These are phyloP conservation scores for Crotalus helleri DNA, from an alignment of 2,113 vertebrate species.

Conservation along the genomic window DNA sequence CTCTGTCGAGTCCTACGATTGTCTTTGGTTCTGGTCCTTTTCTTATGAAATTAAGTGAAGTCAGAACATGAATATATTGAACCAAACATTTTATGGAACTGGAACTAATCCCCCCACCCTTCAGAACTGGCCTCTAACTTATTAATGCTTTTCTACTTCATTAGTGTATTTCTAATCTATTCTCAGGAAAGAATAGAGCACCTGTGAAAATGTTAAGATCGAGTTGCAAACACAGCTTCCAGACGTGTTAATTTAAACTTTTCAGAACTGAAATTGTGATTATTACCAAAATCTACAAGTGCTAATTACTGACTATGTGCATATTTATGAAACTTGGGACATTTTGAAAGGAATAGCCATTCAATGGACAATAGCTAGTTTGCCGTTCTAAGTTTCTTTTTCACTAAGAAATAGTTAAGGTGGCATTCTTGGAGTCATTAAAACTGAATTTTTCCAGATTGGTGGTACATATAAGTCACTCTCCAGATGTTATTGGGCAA, in stretches of 20 bases:
- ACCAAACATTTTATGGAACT: neutral
- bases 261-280: constrained; percentile 4
- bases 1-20: neutral
- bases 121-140: neutral
- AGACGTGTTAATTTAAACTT: constrained; percentile 21
- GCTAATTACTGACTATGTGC: constrained; percentile 16
- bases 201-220: constrained; percentile 3
- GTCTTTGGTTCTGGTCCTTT: neutral
- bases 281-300: constrained; percentile 15
- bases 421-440: neutral
- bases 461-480: neutral
- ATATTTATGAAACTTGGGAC: constrained; percentile 23
- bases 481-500: neutral
- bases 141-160: neutral
- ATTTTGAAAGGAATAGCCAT: neutral
- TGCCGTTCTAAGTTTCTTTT: neutral
- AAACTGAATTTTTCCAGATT: constrained; percentile 34
- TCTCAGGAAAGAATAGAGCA: neutral
- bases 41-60: neutral
- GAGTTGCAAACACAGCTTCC: neutral
- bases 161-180: rapidly evolving
- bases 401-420: neutral
- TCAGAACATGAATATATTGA: neutral
- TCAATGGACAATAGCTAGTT: neutral
- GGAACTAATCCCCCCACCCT: neutral